Evolutionary conservation across 2,888 invertebrate species (phyloP), one percentile per base, ranked within the genome.

Genomic region (Strigamia maritima): DNA sequence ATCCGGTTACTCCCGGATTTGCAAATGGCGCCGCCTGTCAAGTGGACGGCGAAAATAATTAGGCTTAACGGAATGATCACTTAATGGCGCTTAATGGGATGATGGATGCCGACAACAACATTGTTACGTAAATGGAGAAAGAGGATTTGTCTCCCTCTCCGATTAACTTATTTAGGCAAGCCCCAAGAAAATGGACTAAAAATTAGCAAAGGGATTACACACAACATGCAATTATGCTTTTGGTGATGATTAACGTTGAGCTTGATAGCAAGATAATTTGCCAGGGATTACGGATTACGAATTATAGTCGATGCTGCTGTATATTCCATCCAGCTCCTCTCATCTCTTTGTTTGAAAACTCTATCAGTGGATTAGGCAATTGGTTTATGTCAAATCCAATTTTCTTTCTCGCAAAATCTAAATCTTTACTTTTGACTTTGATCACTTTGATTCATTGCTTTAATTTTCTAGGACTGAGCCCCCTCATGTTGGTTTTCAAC

Each of bases 11-110:
- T 28, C 70, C 70, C 26, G 28, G 70, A 70, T 70, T 70, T 70
- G 70, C 70, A 70, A 70, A 70, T 70, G 70, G 70, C 70, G 70
- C 70, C 70, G 70, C 70, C 70, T 70, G 70, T 70, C 70, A 70
- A 70, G 70, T 70, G 70, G 70, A 70, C 28, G 70, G 70, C 70
- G 70, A 70, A 70, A 70, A 70, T 70, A 70, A 70, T 70, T 70
- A 70, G 70, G 70, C 70, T 70, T 70, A 70, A 70, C 70, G 70
- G 26, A 70, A 70, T 70, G 70, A 70, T 70, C 70, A 70, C 70
- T 70, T 70, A 70, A 70, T 70, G 70, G 70, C n/a, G 70, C 70
- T 28, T 70, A 70, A 70, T 70, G 70, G 70, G 70, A 70, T 70
- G 70, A 70, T 70, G 70, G 70, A 70, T 28, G 70, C 70, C 70